Conservation (phyloP, 2,113 vertebrate species). For the Propithecus coquereli region DNA sequence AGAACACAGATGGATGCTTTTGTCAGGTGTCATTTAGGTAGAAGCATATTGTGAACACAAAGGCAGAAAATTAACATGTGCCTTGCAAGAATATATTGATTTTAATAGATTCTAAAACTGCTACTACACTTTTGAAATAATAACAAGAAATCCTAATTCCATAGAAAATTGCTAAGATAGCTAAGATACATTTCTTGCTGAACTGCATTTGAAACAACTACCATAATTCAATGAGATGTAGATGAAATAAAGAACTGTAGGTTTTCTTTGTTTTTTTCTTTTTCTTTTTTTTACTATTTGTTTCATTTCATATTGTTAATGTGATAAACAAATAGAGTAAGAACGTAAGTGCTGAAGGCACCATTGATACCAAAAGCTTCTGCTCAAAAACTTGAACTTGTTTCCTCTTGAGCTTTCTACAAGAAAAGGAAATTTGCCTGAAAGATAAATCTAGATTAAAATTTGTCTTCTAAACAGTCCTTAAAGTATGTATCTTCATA, state of each 20-base stretch:
- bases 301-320: neutral
- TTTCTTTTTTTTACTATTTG: neutral
- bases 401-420: neutral
- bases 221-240: neutral
- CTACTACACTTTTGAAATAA: neutral
- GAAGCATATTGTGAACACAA: neutral
- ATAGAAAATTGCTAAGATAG: neutral
- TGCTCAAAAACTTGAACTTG: neutral
- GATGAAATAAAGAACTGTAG: neutral
- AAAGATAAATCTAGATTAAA: neutral
- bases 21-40: neutral
- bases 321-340: neutral
- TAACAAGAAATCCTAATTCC: slow-evolving; percentile 18
- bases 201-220: neutral
- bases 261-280: neutral
- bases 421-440: slow-evolving; percentile 19
- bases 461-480: neutral
- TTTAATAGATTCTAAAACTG: neutral
- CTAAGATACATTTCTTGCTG: neutral
- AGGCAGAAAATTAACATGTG: neutral
- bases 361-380: neutral
- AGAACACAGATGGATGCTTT: neutral
- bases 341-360: neutral
- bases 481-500: neutral
- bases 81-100: neutral